These are phyloP conservation scores for Aphaenogaster floridana DNA, from an alignment of 1,140 invertebrate species.

Conservation along the genomic window DNA sequence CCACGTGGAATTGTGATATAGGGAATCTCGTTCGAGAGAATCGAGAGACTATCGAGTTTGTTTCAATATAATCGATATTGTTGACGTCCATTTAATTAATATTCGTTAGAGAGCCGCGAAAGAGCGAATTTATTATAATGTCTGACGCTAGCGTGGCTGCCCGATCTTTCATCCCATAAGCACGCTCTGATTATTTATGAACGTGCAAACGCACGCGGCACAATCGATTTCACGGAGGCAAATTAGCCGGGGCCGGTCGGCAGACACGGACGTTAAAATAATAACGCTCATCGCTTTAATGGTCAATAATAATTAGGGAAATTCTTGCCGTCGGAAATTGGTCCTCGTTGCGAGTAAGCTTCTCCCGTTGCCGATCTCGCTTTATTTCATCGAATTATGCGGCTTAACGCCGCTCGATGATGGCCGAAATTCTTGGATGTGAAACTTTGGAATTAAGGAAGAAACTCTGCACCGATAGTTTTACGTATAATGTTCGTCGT, in stretches of 20 bases:
- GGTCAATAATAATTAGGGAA: slow-evolving; percentile 86
- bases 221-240: slow-evolving; percentile 84
- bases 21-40: background rate
- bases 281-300: slow-evolving; percentile 85
- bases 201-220: slow-evolving; percentile 82
- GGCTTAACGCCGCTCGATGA: slow-evolving; percentile 50
- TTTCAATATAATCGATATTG: slow-evolving; percentile 52
- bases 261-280: slow-evolving; percentile 84
- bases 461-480: slow-evolving; percentile 32
- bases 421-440: slow-evolving; percentile 47
- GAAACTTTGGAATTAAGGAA: slow-evolving; percentile 59
- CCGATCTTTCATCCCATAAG: slow-evolving; percentile 81
- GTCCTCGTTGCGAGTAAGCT: slow-evolving; percentile 64
- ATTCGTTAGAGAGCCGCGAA: slow-evolving; percentile 74
- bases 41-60: slow-evolving; percentile 31
- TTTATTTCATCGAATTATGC: slow-evolving; percentile 64
- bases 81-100: slow-evolving; percentile 55
- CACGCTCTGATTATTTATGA: slow-evolving; percentile 83
- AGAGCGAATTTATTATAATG: slow-evolving; percentile 79
- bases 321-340: slow-evolving; percentile 82
- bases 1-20: background rate
- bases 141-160: slow-evolving; percentile 66
- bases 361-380: slow-evolving; percentile 61
- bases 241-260: slow-evolving; percentile 81
- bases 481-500: slow-evolving; percentile 7